Evolutionary conservation across 2,113 vertebrate genomes (phyloP), one percentile per base, ranked within the genome.

Genomic region (Pangasianodon gigas): DNA sequence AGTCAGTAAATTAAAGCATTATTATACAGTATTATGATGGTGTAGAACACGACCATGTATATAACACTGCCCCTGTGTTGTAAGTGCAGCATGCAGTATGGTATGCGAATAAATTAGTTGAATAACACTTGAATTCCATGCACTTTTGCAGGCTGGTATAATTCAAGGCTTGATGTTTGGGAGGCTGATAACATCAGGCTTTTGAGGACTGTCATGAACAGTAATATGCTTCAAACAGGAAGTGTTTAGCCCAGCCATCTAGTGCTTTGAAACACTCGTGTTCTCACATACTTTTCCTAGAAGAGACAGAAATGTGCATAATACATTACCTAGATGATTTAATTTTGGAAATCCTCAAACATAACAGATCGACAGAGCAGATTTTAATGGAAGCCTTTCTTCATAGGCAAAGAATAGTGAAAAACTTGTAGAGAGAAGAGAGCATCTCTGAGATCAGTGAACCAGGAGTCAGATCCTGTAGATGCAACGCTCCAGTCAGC

Each of bases 221-320:
- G 24, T 46, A 79, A 48, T 62, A 29, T 48, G 52, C 16, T 60
- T 44, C 54, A 62, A 79, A 87, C 74, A 79, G 71, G 54, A 87
- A 79, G 56, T 62, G 51, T 37, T 77, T 87, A 32, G 56, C 54
- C 44, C 24, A 58, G 54, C 13, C 21, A 14, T 81, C 32, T 67
- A 5, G 13, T 26, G 77, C 41, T 67, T 65, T 8, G 18, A 37
- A 82, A 65, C 14, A 37, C 56, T 29, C 46, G 52, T 44, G 1
- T 62, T 77, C n/a, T n/a, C 9, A 5, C 9, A 19, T 18, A 41
- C 44, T 10, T 67, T 48, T 32, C 9, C 10, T 67, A 14, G 9
- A 62, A 19, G 37, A n/a, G 41, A 88, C 8, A 51, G 58, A 60
- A 62, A 62, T 79, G 52, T 87, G 26, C 54, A 62, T 21, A 21